Evolutionary conservation across 2,113 vertebrate species (phyloP), one percentile per base, ranked within the genome.

Genomic region (Ictalurus furcatus): DNA sequence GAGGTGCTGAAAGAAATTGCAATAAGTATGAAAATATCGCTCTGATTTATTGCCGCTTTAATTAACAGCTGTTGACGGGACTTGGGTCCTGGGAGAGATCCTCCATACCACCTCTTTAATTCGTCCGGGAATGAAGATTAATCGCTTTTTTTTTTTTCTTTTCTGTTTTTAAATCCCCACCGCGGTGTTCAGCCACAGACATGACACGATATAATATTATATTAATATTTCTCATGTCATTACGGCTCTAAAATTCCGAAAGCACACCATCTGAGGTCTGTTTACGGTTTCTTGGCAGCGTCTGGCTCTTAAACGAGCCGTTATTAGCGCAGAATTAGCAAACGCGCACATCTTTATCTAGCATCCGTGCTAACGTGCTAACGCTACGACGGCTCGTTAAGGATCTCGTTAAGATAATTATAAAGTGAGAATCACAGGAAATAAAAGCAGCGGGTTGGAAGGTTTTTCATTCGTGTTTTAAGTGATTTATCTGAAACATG

Each of bases 21-120:
- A 17, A 76, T 74, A 34, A 73, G 74, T 84, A 84, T 74, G 80
- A 84, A 61, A 88, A 74, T 84, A 84, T 44, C 54, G 6, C 25
- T 65, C 40, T 73, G 87, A 88, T 88, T 88, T 84, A 88, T 85
- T 67, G 82, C 40, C 1, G 9, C 17, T 59, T 63, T 88, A 85
- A 85, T 85, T 76, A 74, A 34, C 82, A 37, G 28, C 63, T 63
- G 81, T 25, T 85, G 82, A 76, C 40, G 13, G 87, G 34, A 40
- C 19, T 11, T 52, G 21, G 4, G 54, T 78, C 82, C 81, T 52
- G 81, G 3, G 69, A 76, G 71, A 52, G 67, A n/a, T 48, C n/a
- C 56, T 52, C 48, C 17, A 25, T 17, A 25, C 54, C 69, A 52
- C 74, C 87, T 76, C 67, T 78, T 52, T 11, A 37, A 2, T 21